Conservation (phyloP, 2,113 vertebrate species). For the Chamaetylas fuelleborni region DNA sequence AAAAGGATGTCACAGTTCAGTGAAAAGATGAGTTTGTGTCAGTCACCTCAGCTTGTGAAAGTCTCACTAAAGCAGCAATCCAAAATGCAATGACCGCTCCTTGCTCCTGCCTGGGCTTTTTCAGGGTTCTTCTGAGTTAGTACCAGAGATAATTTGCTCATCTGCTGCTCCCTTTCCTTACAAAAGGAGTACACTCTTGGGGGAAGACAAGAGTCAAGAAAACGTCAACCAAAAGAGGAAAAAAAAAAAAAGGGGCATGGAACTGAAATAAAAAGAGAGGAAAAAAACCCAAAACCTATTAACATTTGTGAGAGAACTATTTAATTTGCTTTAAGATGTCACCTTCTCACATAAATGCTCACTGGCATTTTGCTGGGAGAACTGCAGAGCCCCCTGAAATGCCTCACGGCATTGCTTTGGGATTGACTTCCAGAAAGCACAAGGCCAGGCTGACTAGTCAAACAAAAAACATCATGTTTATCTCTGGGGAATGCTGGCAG, state of each 20-base stretch:
- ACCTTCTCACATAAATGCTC: background rate
- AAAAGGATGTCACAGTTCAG: background rate
- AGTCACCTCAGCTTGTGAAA: background rate
- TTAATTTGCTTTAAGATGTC: background rate
- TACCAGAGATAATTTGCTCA: background rate
- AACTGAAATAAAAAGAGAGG: background rate
- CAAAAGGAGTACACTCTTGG: background rate
- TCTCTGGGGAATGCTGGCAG: background rate
- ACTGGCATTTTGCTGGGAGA: background rate
- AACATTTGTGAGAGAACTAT: background rate
- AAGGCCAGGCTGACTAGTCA: background rate
- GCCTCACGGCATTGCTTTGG: background rate
- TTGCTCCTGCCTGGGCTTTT: background rate
- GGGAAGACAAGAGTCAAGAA: background rate
- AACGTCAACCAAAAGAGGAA: background rate
- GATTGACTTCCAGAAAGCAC: background rate
- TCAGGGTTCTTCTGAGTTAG: background rate
- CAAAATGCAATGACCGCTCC: fast-evolving
- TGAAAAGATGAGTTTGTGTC: background rate
- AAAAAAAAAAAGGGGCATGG: background rate
- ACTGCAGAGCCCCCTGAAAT: background rate
- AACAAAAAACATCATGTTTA: background rate
- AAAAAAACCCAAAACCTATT: background rate
- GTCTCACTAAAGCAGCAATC: background rate
- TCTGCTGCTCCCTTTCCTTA: background rate